Evolutionary conservation across 2,888 invertebrate species (phyloP).

Genomic region (Xestia c-nigrum): DNA sequence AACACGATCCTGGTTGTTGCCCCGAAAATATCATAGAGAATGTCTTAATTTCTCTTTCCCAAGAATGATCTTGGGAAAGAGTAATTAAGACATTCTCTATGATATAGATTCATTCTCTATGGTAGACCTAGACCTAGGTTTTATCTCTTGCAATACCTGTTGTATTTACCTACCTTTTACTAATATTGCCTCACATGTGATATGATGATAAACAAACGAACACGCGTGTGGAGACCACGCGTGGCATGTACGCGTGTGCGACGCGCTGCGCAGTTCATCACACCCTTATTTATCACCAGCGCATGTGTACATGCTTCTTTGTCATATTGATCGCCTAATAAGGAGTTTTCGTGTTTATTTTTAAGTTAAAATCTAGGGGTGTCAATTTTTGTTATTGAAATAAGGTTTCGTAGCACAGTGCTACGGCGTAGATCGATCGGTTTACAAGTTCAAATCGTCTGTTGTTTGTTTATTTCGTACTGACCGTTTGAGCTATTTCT

Average conservation of each 20-base stretch:
- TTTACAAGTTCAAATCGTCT: not conserved
- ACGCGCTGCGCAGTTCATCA: constrained; percentile 66
- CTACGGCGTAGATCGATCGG: not conserved
- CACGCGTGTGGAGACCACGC: constrained; percentile 53
- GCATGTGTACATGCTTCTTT: constrained; percentile 37
- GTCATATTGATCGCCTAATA: constrained; percentile 49
- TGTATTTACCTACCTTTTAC: constrained; percentile 4
- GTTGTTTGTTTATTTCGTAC: not conserved
- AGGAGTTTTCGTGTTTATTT: constrained; percentile 50
- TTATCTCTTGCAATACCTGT: constrained; percentile 1
- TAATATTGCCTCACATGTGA: constrained; percentile 47
- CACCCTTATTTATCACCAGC: constrained; percentile 40
- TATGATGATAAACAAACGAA: constrained; percentile 46
- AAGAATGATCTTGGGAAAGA: too few species aligned
- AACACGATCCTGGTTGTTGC: not conserved
- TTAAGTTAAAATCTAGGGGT: constrained; percentile 29
- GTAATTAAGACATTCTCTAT: too few species aligned
- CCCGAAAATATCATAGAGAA: not conserved
- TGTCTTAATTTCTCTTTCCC: not conserved
- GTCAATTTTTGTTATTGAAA: not conserved
- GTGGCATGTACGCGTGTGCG: constrained; percentile 29
- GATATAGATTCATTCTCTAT: too few species aligned
- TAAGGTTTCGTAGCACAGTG: not conserved
- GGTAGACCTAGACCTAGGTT: too few species aligned
- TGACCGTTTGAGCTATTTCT: not conserved